Conservation (phyloP, 2,113 vertebrate species). For the Microcebus tavaratra region DNA sequence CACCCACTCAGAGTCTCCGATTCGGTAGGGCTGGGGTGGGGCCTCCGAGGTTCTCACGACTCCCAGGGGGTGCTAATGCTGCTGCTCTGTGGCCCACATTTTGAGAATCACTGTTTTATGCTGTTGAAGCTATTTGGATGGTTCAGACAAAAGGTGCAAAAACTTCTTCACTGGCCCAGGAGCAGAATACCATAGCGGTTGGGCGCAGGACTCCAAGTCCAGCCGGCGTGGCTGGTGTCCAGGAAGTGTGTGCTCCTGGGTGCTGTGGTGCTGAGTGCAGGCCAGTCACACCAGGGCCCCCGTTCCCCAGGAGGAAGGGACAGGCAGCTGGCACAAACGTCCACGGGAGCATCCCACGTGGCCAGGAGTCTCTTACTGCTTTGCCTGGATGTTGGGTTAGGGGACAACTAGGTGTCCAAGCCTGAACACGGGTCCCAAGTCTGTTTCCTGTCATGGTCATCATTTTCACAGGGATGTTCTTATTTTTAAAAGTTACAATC, state of each 20-base stretch:
- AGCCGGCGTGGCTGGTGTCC: accelerated
- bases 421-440: accelerated
- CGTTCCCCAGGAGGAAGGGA: neutral
- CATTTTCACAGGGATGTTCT: neutral
- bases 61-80: accelerated
- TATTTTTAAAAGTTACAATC: neutral
- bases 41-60: neutral
- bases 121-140: accelerated
- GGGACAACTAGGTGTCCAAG: neutral
- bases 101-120: accelerated
- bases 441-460: neutral
- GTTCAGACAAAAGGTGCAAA: too few species aligned
- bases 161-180: neutral
- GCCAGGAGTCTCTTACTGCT: neutral
- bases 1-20: neutral
- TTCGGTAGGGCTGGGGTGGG: neutral
- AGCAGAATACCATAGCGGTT: accelerated
- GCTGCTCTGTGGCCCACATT: neutral
- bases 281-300: accelerated
- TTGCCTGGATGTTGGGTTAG: neutral
- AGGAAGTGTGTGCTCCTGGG: neutral
- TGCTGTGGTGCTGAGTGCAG: neutral
- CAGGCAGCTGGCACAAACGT: neutral
- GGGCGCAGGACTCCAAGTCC: accelerated
- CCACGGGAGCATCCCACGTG: neutral